Evolutionary conservation across 2,888 invertebrate genomes (phyloP).

Genomic region (Sinotaia quadrata): DNA sequence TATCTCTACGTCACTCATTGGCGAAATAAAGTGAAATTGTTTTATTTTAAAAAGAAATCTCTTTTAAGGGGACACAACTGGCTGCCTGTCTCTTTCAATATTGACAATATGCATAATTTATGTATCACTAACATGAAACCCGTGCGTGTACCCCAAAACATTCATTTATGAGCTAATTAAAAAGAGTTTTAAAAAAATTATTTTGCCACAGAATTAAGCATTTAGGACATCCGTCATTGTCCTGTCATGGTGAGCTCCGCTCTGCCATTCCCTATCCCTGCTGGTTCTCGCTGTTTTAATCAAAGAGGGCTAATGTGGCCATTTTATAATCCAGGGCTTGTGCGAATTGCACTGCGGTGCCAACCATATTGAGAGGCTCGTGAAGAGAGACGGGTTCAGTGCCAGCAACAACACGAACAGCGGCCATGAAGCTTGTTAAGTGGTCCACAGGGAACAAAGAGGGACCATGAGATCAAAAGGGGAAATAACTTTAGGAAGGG

Average conservation of each 20-base stretch:
- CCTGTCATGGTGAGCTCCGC: neutral
- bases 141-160: too few species aligned
- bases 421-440: constrained; percentile 15
- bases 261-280: neutral
- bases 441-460: constrained; percentile 14
- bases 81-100: too few species aligned
- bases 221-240: neutral
- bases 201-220: too few species aligned
- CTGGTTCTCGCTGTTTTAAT: constrained; percentile 19
- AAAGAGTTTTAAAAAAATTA: too few species aligned
- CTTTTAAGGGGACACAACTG: too few species aligned
- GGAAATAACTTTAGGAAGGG: too few species aligned
- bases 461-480: constrained; percentile 12
- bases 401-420: constrained; percentile 4
- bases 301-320: constrained; percentile 34
- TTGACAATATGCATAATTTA: too few species aligned
- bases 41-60: too few species aligned
- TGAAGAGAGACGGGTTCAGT: neutral
- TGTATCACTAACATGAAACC: too few species aligned
- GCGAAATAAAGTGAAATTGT: too few species aligned
- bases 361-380: constrained; percentile 29
- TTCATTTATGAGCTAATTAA: too few species aligned
- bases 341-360: constrained; percentile 26
- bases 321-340: constrained; percentile 38
- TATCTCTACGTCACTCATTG: too few species aligned